Evolutionary conservation across 2,888 invertebrate species (phyloP), one percentile per base, ranked within the genome.

Genomic region (Antheraea assamensis): DNA sequence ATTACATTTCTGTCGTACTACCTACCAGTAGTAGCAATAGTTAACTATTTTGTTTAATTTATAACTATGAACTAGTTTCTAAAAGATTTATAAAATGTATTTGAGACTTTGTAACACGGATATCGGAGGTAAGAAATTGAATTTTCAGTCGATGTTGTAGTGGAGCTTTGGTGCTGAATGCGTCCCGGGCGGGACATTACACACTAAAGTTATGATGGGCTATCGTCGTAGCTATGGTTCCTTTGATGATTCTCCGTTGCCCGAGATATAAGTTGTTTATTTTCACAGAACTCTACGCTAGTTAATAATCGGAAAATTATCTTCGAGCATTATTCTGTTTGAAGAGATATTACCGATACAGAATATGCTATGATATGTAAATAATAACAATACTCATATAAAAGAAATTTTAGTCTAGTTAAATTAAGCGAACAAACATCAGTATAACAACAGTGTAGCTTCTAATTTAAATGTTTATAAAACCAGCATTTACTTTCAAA

Each of bases 81-180:
- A 58, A 10, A 58, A 24, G 58, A 58, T 58, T 58, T 58, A 10
- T 61, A 30, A 27, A 61, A 61, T 17, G 4, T 61, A 15, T 3
- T 61, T 30, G 61, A 61, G 27, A 27, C 68, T 72, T 76, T 71
- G 68, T 76, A 71, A 71, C 71, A 74, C 35, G 87, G 87, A 88
- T 91, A 90, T 83, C 88, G 91, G 90, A 89, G 90, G 90, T 88
- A 90, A 91, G 91, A 92, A 92, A 93, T 93, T 92, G 92, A 92
- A 93, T 92, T 91, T 89, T 86, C 81, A 80, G 79, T 35, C 81
- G 79, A 84, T 87, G 86, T 87, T 85, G 85, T 85, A 81, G 88
- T 82, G 86, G 86, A 88, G 86, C 89, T 88, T 90, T 92, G 93
- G 93, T 92, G 92, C 88, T 81, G 85, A 91, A 93, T 92, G 91